A percentile compares a stretch with the other conserved stretches of the same genome.
These are phyloP conservation scores for Eupithecia centaureata DNA, from an alignment of 2,888 invertebrate genomes.

Conservation along the genomic window DNA sequence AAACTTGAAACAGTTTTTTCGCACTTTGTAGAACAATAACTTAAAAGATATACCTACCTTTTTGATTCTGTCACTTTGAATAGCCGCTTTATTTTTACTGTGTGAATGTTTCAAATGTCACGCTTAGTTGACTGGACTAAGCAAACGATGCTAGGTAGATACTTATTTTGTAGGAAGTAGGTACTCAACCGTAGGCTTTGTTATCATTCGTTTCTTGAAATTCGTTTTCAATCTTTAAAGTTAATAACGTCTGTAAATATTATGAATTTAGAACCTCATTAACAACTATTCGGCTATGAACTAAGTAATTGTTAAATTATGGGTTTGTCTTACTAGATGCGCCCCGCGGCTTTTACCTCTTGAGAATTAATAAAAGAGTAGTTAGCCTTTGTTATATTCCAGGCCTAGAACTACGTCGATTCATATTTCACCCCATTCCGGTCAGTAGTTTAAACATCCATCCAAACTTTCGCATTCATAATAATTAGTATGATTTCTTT, in stretches of 20 bases:
- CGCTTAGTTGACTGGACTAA: not conserved
- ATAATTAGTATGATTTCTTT: too few species aligned
- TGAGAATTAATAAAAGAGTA: too few species aligned
- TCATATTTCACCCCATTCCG: too few species aligned
- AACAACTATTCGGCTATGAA: not conserved
- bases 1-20: not conserved
- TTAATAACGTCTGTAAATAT: conserved; percentile 3
- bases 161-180: not conserved
- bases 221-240: conserved; percentile 11
- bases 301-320: too few species aligned
- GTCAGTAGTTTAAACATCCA: too few species aligned
- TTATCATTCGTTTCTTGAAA: conserved; percentile 8
- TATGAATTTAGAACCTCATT: not conserved
- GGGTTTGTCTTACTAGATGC: too few species aligned
- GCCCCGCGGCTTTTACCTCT: too few species aligned
- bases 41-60: not conserved
- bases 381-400: too few species aligned
- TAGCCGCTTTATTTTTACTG: not conserved
- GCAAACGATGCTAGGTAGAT: too few species aligned
- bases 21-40: not conserved
- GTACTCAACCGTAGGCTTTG: not conserved
- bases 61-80: not conserved
- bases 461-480: too few species aligned
- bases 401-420: too few species aligned
- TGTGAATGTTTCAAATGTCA: not conserved